Base-by-base conservation (phyloP, 1,140 invertebrate genomes). In the Eciton burchellii region DNA sequence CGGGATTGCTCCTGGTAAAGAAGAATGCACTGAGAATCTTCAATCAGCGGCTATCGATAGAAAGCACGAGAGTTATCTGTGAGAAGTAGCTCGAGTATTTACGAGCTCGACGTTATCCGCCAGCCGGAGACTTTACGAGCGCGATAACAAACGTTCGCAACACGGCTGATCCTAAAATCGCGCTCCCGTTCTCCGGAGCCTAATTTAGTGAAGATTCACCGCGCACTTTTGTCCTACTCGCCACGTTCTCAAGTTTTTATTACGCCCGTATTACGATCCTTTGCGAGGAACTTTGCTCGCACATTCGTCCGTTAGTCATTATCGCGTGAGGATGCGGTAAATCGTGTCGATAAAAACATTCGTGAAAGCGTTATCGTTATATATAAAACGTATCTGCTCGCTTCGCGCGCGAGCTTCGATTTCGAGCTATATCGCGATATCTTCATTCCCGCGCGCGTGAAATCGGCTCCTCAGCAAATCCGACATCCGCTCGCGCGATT, bases 131-230 rank as follows among this genome's bases (percentile, higher is more conserved):
- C 62, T 62, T 47, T 62, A 74, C 43, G 24, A 72, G 35, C 35
- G 14, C 29, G 57, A 74, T 74, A 73, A 47, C 24, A 62, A 74
- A 45, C 16, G 41, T 45, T 43, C 59, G 12, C 57, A 59, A 35
- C 6, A 16, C 29, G 43, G 41, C 8, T 62, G n/a, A 62, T 60
- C 24, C 6, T 49, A 12, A 62, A 62, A 74, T 49, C 26, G n/a
- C 12, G 56, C n/a, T 73, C 41, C 45, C 56, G 21, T 19, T 19
- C 56, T 49, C 49, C 43, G 8, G 8, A 74, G 12, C 45, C 41
- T 60, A 59, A 60, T 60, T 73, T 60, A 45, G 24, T 45, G 11
- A 60, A 73, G 24, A 49, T 74, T 74, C n/a, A 60, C 41, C 14
- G 41, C n/a, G n/a, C 21, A 19, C 29, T 11, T 60, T 73, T 73